Conservation (phyloP, 2,797 vertebrate species). For the Enteromius anoplus region DNA sequence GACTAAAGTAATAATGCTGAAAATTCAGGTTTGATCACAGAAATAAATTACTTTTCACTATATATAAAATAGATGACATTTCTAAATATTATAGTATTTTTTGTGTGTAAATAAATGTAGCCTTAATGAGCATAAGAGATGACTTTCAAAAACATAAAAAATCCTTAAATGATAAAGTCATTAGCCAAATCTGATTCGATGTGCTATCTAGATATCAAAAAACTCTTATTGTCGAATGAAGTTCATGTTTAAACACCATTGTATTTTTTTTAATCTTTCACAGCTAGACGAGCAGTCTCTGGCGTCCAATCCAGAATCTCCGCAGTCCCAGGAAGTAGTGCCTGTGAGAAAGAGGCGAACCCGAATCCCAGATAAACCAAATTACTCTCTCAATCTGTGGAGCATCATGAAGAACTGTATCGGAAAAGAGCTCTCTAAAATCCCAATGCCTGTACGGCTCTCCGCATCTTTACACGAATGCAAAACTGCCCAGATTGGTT, state of each 20-base stretch:
- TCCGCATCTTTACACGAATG: background rate
- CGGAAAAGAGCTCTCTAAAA: slow-evolving; percentile 95
- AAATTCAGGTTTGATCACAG: background rate
- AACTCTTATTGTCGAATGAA: background rate
- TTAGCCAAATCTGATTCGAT: background rate
- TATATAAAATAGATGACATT: background rate
- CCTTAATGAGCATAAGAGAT: background rate
- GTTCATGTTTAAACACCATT: background rate
- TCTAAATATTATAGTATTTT: background rate
- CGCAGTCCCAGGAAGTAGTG: slow-evolving; percentile 78
- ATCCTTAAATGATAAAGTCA: background rate
- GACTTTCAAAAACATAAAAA: background rate
- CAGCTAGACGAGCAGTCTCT: slow-evolving; percentile 78
- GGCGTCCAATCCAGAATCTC: slow-evolving; percentile 79
- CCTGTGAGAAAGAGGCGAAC: slow-evolving; percentile 84
- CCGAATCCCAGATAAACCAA: slow-evolving; percentile 92
- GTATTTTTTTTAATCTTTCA: background rate
- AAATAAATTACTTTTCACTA: background rate
- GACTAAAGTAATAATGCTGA: background rate
- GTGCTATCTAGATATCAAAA: background rate
- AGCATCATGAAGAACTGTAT: slow-evolving; percentile 99
- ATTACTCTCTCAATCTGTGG: slow-evolving; percentile 95
- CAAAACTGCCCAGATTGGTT: background rate
- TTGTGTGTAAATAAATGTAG: background rate
- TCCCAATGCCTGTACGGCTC: slow-evolving; percentile 91